Conservation (phyloP, 2,888 invertebrate species). For the Andrena flavipes region DNA sequence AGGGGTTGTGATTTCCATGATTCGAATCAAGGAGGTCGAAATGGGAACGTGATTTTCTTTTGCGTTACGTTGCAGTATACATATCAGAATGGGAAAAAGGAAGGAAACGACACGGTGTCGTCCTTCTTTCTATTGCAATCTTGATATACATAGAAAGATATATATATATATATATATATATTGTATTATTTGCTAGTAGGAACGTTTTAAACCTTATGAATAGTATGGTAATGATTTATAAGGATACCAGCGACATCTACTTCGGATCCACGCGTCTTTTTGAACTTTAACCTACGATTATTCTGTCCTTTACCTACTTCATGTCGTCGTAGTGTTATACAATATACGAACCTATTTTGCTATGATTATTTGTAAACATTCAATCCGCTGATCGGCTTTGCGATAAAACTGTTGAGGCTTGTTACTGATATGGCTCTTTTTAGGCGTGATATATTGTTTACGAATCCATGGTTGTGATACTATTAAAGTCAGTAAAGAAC, state of each 20-base stretch:
- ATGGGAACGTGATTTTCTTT: slow-evolving; percentile 46
- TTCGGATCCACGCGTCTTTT: slow-evolving; percentile 49
- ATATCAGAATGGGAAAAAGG: slow-evolving; percentile 42
- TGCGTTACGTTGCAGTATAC: slow-evolving; percentile 34
- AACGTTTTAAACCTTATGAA: slow-evolving; percentile 38
- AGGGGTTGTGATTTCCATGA: slow-evolving; percentile 24
- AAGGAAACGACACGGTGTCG: background rate
- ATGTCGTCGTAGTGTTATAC: slow-evolving; percentile 57
- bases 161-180: slow-evolving; percentile 41
- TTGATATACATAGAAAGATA: slow-evolving; percentile 39
- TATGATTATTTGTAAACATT: slow-evolving; percentile 59
- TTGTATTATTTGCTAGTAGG: slow-evolving; percentile 54
- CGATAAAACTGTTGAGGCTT: slow-evolving; percentile 47
- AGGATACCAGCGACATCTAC: slow-evolving; percentile 41
- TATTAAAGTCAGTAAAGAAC: background rate
- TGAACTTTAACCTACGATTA: slow-evolving; percentile 46
- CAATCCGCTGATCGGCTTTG: slow-evolving; percentile 67
- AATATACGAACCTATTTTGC: slow-evolving; percentile 63
- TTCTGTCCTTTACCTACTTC: slow-evolving; percentile 59
- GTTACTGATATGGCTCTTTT: slow-evolving; percentile 17
- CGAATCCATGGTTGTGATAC: background rate
- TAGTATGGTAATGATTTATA: slow-evolving; percentile 43
- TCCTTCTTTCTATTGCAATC: slow-evolving; percentile 35
- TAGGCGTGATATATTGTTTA: background rate
- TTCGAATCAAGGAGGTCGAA: slow-evolving; percentile 20